These are phyloP conservation scores for Sternotherus odoratus DNA, from an alignment of 2,797 vertebrate species.

Conservation along the genomic window DNA sequence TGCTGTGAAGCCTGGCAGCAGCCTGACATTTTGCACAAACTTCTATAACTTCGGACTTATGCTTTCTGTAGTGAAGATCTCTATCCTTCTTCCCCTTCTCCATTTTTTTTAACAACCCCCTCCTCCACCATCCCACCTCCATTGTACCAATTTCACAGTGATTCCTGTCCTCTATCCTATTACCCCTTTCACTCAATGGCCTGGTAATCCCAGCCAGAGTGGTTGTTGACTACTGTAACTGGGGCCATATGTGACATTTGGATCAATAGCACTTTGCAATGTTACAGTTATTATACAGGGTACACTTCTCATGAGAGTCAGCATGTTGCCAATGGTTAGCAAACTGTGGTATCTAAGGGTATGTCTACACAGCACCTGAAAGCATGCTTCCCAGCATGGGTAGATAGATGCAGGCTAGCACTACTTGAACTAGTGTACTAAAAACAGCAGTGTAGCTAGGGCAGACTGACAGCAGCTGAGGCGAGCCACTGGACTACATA, in stretches of 20 bases:
- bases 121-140: neutral
- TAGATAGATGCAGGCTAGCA: neutral
- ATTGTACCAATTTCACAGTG: rapidly evolving
- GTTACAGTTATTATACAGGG: slow-evolving; percentile 10
- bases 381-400: neutral
- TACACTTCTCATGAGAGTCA: neutral
- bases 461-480: neutral
- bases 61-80: neutral
- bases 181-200: neutral
- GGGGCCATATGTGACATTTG: neutral
- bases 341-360: neutral
- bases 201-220: neutral
- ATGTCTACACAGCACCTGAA: neutral
- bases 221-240: neutral
- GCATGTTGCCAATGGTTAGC: neutral
- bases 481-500: neutral
- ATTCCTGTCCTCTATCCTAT: neutral
- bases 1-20: neutral
- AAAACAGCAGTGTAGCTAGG: neutral
- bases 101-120: neutral
- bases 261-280: slow-evolving; percentile 2
- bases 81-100: neutral
- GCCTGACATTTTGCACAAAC: neutral
- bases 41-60: neutral
- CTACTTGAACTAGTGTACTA: neutral